Evolutionary conservation across 1,140 invertebrate species (phyloP).

Genomic region (Proctacanthus coquilletti): DNA sequence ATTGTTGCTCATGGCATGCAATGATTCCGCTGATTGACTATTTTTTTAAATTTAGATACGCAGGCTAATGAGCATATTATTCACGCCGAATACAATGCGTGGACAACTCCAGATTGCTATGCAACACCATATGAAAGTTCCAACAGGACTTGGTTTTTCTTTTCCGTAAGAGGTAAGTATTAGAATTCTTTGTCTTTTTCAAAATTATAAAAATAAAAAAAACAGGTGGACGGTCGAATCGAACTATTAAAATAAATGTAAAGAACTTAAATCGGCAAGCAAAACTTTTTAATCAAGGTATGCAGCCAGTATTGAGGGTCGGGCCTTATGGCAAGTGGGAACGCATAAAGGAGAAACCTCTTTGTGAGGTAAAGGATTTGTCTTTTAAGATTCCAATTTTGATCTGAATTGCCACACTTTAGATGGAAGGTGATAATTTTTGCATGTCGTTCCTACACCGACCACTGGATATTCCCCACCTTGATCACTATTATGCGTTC

Average conservation of each 20-base stretch:
- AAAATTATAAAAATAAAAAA: neutral
- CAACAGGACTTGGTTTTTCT: conserved; percentile 88
- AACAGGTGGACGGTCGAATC: conserved; percentile 30
- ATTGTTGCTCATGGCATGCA: too few species aligned
- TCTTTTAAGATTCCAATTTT: conserved; percentile 3
- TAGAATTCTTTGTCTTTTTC: conserved; percentile 5
- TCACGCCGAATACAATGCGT: conserved; percentile 76
- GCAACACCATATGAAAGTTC: conserved; percentile 81
- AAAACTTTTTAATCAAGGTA: conserved; percentile 82
- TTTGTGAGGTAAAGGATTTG: conserved; percentile 34
- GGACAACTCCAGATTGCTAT: conserved; percentile 78
- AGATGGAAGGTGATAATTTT: conserved; percentile 56
- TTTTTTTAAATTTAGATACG: too few species aligned
- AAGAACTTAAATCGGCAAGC: conserved; percentile 79
- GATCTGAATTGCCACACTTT: conserved; percentile 20
- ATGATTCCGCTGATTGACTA: too few species aligned
- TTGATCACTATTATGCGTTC: conserved; percentile 63
- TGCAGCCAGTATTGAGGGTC: conserved; percentile 64
- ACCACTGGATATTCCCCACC: conserved; percentile 48
- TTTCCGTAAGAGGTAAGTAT: conserved; percentile 46
- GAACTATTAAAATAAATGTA: conserved; percentile 62
- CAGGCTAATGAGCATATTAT: too few species aligned
- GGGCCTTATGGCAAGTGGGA: conserved; percentile 60
- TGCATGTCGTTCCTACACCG: conserved; percentile 64
- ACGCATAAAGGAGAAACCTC: conserved; percentile 55